phyloP scores from a whole-genome alignment of 2,797 vertebrate species.

The Sebastes iracundus region DNA sequence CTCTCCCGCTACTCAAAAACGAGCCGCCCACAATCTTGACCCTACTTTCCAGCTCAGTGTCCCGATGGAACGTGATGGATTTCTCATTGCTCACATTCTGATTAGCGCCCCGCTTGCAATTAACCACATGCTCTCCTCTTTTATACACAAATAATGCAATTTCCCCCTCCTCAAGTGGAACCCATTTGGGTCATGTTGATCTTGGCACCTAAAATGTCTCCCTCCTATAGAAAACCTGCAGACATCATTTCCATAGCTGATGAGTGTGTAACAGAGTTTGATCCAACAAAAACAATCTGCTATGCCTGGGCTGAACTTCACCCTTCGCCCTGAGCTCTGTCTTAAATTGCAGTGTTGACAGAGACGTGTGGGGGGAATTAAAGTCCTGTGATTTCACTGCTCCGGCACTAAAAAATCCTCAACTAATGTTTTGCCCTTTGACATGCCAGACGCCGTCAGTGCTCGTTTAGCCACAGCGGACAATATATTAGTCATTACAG shows the following conservation, averaged over 20 bases:
- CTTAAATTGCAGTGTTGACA: slow-evolving; percentile 57
- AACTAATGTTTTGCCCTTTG: slow-evolving; percentile 44
- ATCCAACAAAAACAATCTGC: slow-evolving; percentile 78
- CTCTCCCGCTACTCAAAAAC: neutral
- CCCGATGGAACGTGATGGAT: slow-evolving; percentile 55
- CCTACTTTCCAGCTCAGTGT: slow-evolving; percentile 20
- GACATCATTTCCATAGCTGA: slow-evolving; percentile 80
- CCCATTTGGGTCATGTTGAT: slow-evolving; percentile 80
- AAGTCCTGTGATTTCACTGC: slow-evolving; percentile 30
- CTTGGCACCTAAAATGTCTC: slow-evolving; percentile 80
- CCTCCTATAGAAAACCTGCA: slow-evolving; percentile 53
- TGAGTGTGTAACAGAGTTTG: slow-evolving; percentile 51
- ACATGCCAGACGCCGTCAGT: slow-evolving; percentile 29
- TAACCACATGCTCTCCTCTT: slow-evolving; percentile 46
- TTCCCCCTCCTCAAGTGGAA: slow-evolving; percentile 49
- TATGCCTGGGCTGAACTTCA: slow-evolving; percentile 39
- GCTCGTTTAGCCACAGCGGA: slow-evolving; percentile 38
- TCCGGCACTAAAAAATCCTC: neutral
- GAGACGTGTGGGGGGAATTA: slow-evolving; percentile 26
- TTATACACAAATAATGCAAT: slow-evolving; percentile 67
- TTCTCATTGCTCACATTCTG: slow-evolving; percentile 53
- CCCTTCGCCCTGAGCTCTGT: slow-evolving; percentile 36
- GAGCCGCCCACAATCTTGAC: neutral
- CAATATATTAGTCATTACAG: slow-evolving; percentile 35
- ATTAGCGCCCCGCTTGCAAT: slow-evolving; percentile 64